Percentiles rank a stretch among this genome's conserved stretches.
Conservation (phyloP, 2,888 invertebrate genomes). For the Hydrotaea diabolus region DNA sequence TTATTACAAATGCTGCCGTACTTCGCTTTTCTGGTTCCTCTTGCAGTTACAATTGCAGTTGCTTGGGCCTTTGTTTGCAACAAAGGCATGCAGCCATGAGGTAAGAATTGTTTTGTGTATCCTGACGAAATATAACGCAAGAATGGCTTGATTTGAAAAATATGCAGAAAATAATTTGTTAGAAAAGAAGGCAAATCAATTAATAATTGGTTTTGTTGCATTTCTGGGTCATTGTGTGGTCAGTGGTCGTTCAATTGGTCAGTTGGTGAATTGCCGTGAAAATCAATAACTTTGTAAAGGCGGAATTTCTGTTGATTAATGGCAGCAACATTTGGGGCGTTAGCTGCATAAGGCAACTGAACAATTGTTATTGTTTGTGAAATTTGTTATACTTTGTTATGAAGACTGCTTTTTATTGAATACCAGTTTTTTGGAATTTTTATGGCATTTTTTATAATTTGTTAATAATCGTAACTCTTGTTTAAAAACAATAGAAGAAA, state of each 20-base stretch:
- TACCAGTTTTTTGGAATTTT: no score
- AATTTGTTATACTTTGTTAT: no score
- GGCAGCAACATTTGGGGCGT: no score
- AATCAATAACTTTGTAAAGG: no score
- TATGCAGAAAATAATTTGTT: constrained; percentile 23
- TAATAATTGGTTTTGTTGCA: constrained; percentile 45
- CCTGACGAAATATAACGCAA: not conserved
- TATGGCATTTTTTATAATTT: no score
- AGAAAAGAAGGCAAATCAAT: constrained; percentile 52
- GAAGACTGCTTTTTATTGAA: no score
- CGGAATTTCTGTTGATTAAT: no score
- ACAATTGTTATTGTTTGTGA: no score
- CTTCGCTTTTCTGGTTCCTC: constrained; percentile 8
- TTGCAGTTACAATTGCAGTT: not conserved
- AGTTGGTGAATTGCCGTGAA: not conserved
- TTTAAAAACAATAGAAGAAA: no score
- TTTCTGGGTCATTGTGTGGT: constrained; percentile 54
- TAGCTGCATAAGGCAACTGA: no score
- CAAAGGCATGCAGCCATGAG: constrained; percentile 28
- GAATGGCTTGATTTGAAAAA: not conserved
- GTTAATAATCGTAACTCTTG: no score
- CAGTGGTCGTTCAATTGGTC: not conserved
- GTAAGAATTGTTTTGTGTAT: not conserved
- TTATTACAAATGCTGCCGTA: constrained; percentile 18
- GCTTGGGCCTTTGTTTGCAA: constrained; percentile 13